Percentiles rank a stretch among this genome's conserved stretches.
Conservation (phyloP, 2,888 invertebrate species). For the Meiosimyza platycephala region DNA sequence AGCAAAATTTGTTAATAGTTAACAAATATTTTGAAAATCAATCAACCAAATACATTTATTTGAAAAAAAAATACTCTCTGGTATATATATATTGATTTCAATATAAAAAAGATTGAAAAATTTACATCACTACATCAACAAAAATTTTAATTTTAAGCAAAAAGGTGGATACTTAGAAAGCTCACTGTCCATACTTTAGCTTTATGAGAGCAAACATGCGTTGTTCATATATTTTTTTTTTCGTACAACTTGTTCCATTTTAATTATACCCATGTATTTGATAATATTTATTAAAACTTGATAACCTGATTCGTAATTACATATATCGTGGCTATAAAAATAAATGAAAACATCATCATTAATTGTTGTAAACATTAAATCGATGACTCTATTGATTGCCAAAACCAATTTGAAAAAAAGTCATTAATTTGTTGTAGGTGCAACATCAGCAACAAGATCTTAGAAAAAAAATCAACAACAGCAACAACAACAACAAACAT, state of each 20-base stretch:
- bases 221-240: too few relatives aligned
- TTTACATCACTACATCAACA: too few relatives aligned
- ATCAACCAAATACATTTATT: too few relatives aligned
- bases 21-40: too few relatives aligned
- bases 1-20: too few relatives aligned
- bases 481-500: constrained; percentile 8
- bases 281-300: neutral
- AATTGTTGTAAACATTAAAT: constrained; percentile 45
- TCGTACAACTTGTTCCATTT: neutral
- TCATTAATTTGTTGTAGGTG: constrained; percentile 39
- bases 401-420: constrained; percentile 47
- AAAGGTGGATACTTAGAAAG: too few relatives aligned
- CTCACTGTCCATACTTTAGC: too few relatives aligned
- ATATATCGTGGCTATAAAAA: neutral
- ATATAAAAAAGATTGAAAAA: too few relatives aligned
- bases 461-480: neutral
- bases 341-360: constrained; percentile 41
- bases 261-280: constrained; percentile 34
- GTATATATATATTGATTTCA: too few relatives aligned
- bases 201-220: too few relatives aligned
- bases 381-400: constrained; percentile 50
- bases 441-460: constrained; percentile 23
- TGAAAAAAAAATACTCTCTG: too few relatives aligned
- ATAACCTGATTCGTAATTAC: neutral
- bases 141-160: too few relatives aligned